phyloP scores from a whole-genome alignment of 2,797 vertebrate species.

The Protosalanx chinensis region DNA sequence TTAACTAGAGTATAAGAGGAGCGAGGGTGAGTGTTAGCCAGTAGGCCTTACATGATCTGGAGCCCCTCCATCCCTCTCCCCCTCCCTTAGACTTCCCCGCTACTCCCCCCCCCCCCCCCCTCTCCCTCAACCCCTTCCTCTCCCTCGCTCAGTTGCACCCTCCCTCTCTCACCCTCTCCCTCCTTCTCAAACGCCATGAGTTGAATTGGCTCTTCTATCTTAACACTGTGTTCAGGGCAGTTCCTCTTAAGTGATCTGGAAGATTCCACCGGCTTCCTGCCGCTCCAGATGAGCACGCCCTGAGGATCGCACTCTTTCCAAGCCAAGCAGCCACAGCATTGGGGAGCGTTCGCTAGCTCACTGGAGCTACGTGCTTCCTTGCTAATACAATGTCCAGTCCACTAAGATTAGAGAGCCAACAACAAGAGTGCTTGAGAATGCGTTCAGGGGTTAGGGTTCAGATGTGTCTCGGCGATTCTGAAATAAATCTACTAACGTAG shows the following conservation, averaged over 20 bases:
- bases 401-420: no score
- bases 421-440: no score
- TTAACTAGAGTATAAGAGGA: constrained; percentile 59
- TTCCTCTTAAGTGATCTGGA: constrained; percentile 30
- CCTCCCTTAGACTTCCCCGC: no score
- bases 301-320: constrained; percentile 13
- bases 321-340: constrained; percentile 26
- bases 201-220: constrained; percentile 33
- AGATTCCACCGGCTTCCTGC: constrained; percentile 39
- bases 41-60: constrained; percentile 29
- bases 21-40: constrained; percentile 44
- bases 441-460: no score
- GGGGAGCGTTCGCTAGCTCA: no score
- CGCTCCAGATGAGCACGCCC: constrained; percentile 23
- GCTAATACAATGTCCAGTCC: no score
- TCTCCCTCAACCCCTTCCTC: no score
- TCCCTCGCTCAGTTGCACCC: not conserved
- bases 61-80: constrained; percentile 13
- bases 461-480: no score
- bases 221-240: constrained; percentile 34
- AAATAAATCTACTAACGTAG: no score
- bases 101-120: no score
- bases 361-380: no score
- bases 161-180: constrained; percentile 18
- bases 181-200: constrained; percentile 32